Evolutionary conservation across 2,797 vertebrate genomes (phyloP).

Genomic region (Propithecus deckenii): DNA sequence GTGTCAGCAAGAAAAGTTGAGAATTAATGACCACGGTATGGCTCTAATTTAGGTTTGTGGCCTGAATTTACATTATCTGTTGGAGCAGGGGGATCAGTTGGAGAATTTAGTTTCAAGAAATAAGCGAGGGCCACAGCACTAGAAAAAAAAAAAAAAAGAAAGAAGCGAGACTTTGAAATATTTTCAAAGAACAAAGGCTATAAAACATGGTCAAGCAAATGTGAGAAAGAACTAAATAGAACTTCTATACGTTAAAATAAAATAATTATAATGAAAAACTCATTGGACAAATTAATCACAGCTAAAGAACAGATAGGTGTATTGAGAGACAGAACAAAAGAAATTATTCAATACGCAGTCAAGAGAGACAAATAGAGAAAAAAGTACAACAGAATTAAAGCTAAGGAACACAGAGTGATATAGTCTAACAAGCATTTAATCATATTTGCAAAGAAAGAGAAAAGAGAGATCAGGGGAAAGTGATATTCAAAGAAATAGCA

Average conservation of each 20-base stretch:
- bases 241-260: conserved; percentile 42
- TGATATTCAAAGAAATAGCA: background rate
- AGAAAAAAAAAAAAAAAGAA: background rate
- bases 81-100: background rate
- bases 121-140: background rate
- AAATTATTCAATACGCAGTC: background rate
- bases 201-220: conserved; percentile 21
- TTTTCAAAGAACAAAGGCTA: conserved; percentile 35
- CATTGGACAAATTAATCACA: conserved; percentile 38
- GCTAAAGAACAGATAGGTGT: background rate
- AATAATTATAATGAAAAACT: conserved; percentile 57
- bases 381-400: background rate
- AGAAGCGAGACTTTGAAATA: conserved; percentile 37
- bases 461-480: background rate
- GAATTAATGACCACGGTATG: background rate
- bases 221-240: conserved; percentile 1
- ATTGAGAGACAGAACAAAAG: conserved; percentile 30
- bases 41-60: background rate
- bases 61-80: background rate
- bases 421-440: background rate
- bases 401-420: background rate
- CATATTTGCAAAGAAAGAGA: conserved; percentile 1
- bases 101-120: conserved; percentile 57
- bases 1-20: background rate
- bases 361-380: background rate